Conservation (phyloP, 2,888 invertebrate species). For the Mesopsocus fuscifrons region DNA sequence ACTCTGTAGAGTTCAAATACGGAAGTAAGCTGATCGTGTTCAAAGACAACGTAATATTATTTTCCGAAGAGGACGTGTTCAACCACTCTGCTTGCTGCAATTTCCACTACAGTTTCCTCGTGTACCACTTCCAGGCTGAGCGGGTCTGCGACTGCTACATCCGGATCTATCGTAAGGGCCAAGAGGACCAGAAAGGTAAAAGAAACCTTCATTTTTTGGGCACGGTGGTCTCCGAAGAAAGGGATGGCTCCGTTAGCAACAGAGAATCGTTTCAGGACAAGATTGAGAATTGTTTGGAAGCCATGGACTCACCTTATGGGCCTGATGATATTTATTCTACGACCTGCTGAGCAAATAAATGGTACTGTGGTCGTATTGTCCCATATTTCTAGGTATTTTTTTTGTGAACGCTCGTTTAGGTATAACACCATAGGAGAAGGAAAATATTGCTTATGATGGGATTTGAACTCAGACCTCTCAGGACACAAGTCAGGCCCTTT, state of each 20-base stretch:
- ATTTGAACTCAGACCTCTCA: no score
- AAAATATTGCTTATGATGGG: no score
- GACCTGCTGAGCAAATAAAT: no score
- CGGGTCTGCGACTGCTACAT: conserved; percentile 4
- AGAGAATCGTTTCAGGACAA: not conserved
- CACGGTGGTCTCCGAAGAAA: not conserved
- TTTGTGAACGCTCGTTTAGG: no score
- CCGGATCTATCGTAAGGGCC: not conserved
- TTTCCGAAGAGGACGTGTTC: not conserved
- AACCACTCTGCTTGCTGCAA: not conserved
- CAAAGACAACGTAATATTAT: not conserved
- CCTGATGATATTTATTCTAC: no score
- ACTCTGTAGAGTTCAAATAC: conserved; percentile 5
- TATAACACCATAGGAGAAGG: no score
- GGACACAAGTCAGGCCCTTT: no score
- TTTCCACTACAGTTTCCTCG: not conserved
- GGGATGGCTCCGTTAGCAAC: not conserved
- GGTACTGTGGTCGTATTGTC: no score
- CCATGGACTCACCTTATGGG: no score
- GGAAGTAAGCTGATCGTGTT: not conserved
- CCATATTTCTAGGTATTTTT: no score
- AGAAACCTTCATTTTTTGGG: not conserved
- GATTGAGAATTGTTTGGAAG: not conserved
- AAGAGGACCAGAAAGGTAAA: not conserved
- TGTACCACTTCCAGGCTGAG: conserved; percentile 2